Base-by-base conservation (phyloP, 2,888 invertebrate genomes). In the Teinopalpus imperialis region DNA sequence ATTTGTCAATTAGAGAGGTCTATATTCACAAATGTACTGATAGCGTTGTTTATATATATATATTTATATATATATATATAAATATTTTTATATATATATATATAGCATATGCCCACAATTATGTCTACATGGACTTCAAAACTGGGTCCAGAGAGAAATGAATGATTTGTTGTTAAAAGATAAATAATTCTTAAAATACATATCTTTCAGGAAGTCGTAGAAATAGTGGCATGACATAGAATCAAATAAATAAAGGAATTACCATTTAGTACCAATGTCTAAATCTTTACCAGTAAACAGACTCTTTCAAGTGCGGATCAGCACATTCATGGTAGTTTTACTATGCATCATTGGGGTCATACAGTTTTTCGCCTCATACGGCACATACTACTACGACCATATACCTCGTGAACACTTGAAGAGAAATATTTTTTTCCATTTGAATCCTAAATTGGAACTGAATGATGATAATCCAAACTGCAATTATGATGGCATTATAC, bases 401-500 rank as follows among this genome's bases (percentile, higher is more conserved):
- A 55, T 81, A 29, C 65, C 72, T 1, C 48, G 51, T 23, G 63
- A 71, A 4, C 53, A 60, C 0, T 53, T 86, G 27, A 49, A 57
- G 1, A 53, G 59, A 1, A 55, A 69, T 21, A 57, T 85, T 1
- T 72, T 64, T 34, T 63, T 55, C 30, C 57, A 61, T 40, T 56
- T 64, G 1, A 65, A 61, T 43, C 72, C 79, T 0, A 59, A 59
- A 16, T 45, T 79, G 26, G 43, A 54, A 2, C 16, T 52, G 1
- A 61, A 61, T 12, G 54, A 52, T 20, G 45, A 49, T 2, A 67
- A 65, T 44, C 63, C 59, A 3, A 66, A 74, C 30, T 89, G 88
- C 57, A 64, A 63, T 29, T 86, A 85, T 56, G 70, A 76, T 29
- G 53, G 62, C 14, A 58, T 86, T 48, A 45, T 85, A 2, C 54